Evolutionary conservation across 2,888 invertebrate genomes (phyloP), one percentile per base, ranked within the genome.

Genomic region (Melanostoma scalare): DNA sequence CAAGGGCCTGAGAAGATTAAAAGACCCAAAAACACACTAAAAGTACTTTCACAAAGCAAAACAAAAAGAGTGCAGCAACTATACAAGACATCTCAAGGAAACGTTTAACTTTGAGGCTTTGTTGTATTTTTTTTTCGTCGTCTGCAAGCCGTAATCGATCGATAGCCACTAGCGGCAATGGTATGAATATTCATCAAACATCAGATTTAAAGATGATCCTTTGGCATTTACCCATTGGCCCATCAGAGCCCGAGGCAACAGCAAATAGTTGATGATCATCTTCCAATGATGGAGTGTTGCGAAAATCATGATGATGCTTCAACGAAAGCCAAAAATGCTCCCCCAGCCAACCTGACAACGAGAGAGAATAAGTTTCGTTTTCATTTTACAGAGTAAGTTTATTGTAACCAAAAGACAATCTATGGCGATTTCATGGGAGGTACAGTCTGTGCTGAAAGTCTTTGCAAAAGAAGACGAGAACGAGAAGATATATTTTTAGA

Each of bases 211-310:
- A 76, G 72, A 68, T 81, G 77, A 81, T 63, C 76, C 67, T 55
- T 71, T 81, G 67, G 61, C 76, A 76, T 76, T 81, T 76, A 67
- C 9, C 67, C 30, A 58, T 56, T 68, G 46, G 60, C 52, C 56
- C 20, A 55, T 63, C 9, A 5, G 0, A 42, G 52, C 33, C 50
- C 42, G 10, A 5, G 38, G 63, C 73, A 35, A 50, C 38, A 56
- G 3, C 35, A 4, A 52, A 38, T 40, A 72, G 6, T 67, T 35
- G 31, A 46, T 72, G 50, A 52, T 46, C 42, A 10, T 44, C 44
- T 42, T 44, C 40, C 42, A 20, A 42, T 33, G 8, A 10, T 48
- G 46, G 55, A 61, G 6, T 50, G 10, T 50, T 74, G 68, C 61
- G 40, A 74, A 50, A 67, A 55, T 68, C 48, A 61, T 40, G 53